These are phyloP conservation scores for Uria lomvia DNA, from an alignment of 2,113 vertebrate species.

Conservation along the genomic window DNA sequence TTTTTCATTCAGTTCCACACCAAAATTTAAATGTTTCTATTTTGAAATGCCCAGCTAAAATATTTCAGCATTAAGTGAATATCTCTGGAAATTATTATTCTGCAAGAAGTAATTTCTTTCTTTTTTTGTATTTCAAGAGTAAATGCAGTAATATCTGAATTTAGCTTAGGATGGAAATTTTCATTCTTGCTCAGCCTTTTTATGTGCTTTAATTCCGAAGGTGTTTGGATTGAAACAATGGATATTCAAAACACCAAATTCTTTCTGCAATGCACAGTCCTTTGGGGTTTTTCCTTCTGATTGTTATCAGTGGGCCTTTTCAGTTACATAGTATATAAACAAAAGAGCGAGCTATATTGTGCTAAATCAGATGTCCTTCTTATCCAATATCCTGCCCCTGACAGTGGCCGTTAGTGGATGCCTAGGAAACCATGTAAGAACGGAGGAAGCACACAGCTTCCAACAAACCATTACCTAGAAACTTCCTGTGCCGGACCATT, in stretches of 20 bases:
- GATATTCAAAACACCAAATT: neutral
- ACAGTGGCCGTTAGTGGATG: neutral
- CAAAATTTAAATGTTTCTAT: neutral
- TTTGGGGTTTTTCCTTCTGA: slow-evolving; percentile 11
- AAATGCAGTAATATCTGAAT: neutral
- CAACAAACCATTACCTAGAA: slow-evolving; percentile 25
- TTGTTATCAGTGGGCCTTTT: slow-evolving; percentile 36
- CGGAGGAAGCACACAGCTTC: slow-evolving; percentile 5
- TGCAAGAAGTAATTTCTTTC: neutral
- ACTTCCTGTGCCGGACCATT: slow-evolving; percentile 26
- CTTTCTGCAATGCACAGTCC: neutral
- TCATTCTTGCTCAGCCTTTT: neutral
- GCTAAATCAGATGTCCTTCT: slow-evolving; percentile 18
- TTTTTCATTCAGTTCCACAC: neutral
- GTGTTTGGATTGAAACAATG: slow-evolving; percentile 18
- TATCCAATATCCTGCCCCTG: slow-evolving; percentile 20
- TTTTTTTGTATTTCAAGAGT: neutral
- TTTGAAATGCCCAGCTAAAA: neutral
- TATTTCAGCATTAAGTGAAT: neutral
- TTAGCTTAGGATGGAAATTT: neutral
- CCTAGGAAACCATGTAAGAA: slow-evolving; percentile 14
- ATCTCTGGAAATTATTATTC: neutral
- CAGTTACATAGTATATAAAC: neutral
- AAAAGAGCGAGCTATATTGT: slow-evolving; percentile 25
- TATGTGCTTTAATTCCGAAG: neutral